Percentiles rank a stretch among this genome's conserved stretches.
Evolutionary conservation across 1,140 invertebrate species (phyloP).

Genomic region (Drosophila tropicalis): DNA sequence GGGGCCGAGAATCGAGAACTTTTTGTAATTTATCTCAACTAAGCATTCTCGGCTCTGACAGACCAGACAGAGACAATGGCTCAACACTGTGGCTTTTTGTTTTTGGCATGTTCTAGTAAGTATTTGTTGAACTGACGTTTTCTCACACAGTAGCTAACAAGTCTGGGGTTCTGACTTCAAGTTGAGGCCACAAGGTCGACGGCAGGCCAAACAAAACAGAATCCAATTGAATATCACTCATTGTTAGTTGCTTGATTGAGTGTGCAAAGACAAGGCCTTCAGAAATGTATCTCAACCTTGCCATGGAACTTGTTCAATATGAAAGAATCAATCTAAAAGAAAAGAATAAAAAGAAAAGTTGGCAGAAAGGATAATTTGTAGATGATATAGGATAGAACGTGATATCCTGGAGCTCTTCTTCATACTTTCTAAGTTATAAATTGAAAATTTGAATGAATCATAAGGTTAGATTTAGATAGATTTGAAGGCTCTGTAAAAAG

Average conservation of each 20-base stretch:
- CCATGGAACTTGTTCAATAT: neutral
- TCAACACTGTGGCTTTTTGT: conserved; percentile 8
- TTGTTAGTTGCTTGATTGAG: conserved; percentile 33
- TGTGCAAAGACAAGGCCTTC: conserved; percentile 30
- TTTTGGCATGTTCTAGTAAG: neutral
- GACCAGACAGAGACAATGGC: conserved; percentile 35
- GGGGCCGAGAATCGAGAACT: conserved; percentile 38
- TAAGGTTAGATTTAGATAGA: too few species aligned
- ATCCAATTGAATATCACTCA: conserved; percentile 57
- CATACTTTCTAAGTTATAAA: too few species aligned
- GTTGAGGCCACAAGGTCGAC: conserved; percentile 54
- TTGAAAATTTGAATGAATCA: too few species aligned
- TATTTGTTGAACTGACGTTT: conserved; percentile 60
- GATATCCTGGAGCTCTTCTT: too few species aligned
- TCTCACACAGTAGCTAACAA: conserved; percentile 70
- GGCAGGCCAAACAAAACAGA: conserved; percentile 25
- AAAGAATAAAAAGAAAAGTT: too few species aligned
- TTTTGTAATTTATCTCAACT: conserved; percentile 49
- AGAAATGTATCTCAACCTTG: conserved; percentile 38
- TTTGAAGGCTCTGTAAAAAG: too few species aligned
- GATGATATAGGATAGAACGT: too few species aligned
- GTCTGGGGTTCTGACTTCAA: conserved; percentile 53
- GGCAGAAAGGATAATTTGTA: too few species aligned
- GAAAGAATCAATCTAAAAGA: neutral
- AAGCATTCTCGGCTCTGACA: conserved; percentile 19